Conservation (phyloP, 2,113 vertebrate genomes). For the Dascyllus trimaculatus region DNA sequence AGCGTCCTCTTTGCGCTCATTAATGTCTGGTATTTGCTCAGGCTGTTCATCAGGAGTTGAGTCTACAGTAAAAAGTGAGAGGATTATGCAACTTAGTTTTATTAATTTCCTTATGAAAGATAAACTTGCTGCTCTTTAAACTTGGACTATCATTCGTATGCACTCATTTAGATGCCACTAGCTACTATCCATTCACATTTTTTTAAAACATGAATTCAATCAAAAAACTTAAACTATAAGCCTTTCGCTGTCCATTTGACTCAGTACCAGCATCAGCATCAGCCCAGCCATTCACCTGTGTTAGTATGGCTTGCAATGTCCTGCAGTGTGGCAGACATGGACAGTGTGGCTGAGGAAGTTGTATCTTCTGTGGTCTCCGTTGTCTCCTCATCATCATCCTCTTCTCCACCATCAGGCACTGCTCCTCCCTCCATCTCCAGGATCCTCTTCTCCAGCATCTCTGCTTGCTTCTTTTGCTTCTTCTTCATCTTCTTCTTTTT, state of each 20-base stretch:
- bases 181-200: not conserved
- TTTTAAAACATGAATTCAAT: not conserved
- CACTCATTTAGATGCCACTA: not conserved
- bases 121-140: not conserved
- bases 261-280: not conserved
- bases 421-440: slow-evolving; percentile 91
- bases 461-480: slow-evolving; percentile 96
- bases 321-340: slow-evolving; percentile 68
- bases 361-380: slow-evolving; percentile 85
- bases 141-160: not conserved
- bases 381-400: slow-evolving; percentile 83
- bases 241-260: not conserved
- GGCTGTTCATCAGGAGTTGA: slow-evolving; percentile 41
- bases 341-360: slow-evolving; percentile 59
- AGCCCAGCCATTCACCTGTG: slow-evolving; percentile 65
- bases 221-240: not conserved
- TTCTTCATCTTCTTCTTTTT: slow-evolving; percentile 99
- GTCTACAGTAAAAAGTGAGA: slow-evolving; percentile 33
- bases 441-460: slow-evolving; percentile 93
- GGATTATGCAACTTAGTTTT: not conserved
- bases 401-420: slow-evolving; percentile 78
- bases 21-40: slow-evolving; percentile 19
- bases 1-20: slow-evolving; percentile 52
- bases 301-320: slow-evolving; percentile 60
- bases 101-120: not conserved